Percentiles rank a stretch among this genome's conserved stretches.
Conservation (phyloP, 1,140 invertebrate species). For the Bombus confusus region DNA sequence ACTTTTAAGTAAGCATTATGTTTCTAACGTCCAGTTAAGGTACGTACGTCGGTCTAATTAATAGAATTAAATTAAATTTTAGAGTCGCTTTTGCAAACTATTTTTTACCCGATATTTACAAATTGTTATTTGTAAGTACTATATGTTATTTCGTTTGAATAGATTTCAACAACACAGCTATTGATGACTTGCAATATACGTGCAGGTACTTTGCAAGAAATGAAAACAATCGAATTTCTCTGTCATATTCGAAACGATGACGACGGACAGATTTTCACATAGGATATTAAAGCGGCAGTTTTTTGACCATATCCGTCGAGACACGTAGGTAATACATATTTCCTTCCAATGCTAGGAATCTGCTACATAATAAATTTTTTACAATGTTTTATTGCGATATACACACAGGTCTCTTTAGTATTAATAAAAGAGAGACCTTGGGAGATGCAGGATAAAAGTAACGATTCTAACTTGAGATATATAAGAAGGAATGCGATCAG, state of each 20-base stretch:
- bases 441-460: constrained; percentile 45
- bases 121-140: constrained; percentile 39
- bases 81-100: constrained; percentile 20
- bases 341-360: constrained; percentile 59
- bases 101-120: constrained; percentile 34
- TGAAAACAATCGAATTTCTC: constrained; percentile 16
- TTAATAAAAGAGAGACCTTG: constrained; percentile 30
- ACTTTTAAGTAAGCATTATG: constrained; percentile 38
- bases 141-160: constrained; percentile 21
- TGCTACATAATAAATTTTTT: constrained; percentile 40
- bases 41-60: constrained; percentile 34
- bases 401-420: constrained; percentile 38
- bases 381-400: constrained; percentile 27
- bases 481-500: constrained; percentile 2
- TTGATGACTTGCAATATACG: not conserved
- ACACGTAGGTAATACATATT: constrained; percentile 46
- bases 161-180: not conserved
- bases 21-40: constrained; percentile 40
- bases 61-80: constrained; percentile 40
- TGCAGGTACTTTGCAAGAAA: constrained; percentile 14
- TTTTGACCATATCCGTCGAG: constrained; percentile 59
- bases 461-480: constrained; percentile 24
- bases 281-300: constrained; percentile 50
- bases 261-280: constrained; percentile 42
- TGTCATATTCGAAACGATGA: not conserved